Percentiles rank a stretch among this genome's conserved stretches.
Evolutionary conservation across 2,113 vertebrate genomes (phyloP).

Genomic region (Lamprologus callipterus): DNA sequence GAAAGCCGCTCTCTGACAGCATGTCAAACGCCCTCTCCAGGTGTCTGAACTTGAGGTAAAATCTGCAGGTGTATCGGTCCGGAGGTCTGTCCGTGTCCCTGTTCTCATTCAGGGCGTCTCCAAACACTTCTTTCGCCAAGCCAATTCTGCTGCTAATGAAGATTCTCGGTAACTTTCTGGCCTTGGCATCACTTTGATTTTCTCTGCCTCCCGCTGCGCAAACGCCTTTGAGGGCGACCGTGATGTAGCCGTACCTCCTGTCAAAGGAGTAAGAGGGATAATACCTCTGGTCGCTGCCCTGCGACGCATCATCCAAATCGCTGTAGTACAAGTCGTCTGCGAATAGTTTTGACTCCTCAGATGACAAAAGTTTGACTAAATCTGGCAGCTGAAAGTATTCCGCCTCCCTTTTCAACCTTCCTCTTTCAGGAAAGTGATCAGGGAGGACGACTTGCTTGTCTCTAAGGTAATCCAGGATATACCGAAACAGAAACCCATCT

Average conservation of each 20-base stretch:
- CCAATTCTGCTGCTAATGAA: constrained; percentile 93
- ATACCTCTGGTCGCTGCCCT: constrained; percentile 84
- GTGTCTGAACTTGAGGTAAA: constrained; percentile 93
- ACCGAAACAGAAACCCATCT: constrained; percentile 96
- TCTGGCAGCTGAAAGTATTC: constrained; percentile 96
- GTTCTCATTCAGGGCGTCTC: constrained; percentile 92
- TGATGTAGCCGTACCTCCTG: constrained; percentile 91
- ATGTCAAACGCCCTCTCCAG: constrained; percentile 97
- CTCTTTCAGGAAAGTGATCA: constrained; percentile 95
- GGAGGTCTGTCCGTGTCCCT: constrained; percentile 87
- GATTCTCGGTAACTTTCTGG: constrained; percentile 89
- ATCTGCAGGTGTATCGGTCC: constrained; percentile 92
- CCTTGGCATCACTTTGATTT: constrained; percentile 82
- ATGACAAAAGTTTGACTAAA: constrained; percentile 83
- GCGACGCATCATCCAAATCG: constrained; percentile 88
- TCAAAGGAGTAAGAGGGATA: constrained; percentile 81
- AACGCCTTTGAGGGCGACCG: constrained; percentile 82
- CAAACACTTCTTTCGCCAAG: constrained; percentile 94
- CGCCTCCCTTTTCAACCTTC: constrained; percentile 89
- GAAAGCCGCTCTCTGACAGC: constrained; percentile 96
- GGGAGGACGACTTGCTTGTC: constrained; percentile 96
- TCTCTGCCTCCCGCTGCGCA: constrained; percentile 79
- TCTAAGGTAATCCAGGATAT: constrained; percentile 97
- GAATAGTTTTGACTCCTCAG: constrained; percentile 81
- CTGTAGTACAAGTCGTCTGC: constrained; percentile 85